phyloP scores from a whole-genome alignment of 2,888 invertebrate genomes.

The Prosopocoilus inquinatus region DNA sequence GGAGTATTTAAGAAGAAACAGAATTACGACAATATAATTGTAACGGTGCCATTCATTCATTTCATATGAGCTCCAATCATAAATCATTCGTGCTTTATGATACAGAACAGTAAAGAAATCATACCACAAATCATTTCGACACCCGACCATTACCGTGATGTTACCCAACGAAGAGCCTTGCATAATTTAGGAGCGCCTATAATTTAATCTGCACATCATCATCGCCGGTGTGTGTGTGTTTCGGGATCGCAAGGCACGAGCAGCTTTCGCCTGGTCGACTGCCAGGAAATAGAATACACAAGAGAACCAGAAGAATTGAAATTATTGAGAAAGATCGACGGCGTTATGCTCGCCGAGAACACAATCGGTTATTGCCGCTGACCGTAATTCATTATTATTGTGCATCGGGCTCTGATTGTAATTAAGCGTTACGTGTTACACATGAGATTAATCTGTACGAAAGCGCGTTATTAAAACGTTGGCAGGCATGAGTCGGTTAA shows the following conservation, averaged over 20 bases:
- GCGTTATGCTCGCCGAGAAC: conserved; percentile 7
- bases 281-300: conserved; percentile 2
- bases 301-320: neutral
- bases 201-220: conserved; percentile 3
- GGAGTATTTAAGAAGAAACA: too few relatives aligned
- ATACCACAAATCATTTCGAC: conserved; percentile 43
- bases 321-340: neutral
- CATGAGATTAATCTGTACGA: neutral
- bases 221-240: neutral
- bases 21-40: neutral
- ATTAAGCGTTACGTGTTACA: conserved; percentile 5
- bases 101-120: conserved; percentile 28
- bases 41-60: neutral
- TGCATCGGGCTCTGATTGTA: conserved; percentile 6
- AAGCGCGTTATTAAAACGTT: conserved; percentile 1
- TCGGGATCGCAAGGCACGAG: neutral
- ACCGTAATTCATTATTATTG: conserved; percentile 12
- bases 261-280: conserved; percentile 9
- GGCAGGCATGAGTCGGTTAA: neutral
- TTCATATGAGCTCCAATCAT: conserved; percentile 3
- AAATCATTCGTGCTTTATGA: conserved; percentile 35
- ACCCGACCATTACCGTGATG: conserved; percentile 35
- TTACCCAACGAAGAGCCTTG: conserved; percentile 13
- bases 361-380: conserved; percentile 11
- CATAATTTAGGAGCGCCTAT: conserved; percentile 5